Evolutionary conservation across 2,113 vertebrate genomes (phyloP), one percentile per base, ranked within the genome.

Genomic region (Stigmatopora argus): DNA sequence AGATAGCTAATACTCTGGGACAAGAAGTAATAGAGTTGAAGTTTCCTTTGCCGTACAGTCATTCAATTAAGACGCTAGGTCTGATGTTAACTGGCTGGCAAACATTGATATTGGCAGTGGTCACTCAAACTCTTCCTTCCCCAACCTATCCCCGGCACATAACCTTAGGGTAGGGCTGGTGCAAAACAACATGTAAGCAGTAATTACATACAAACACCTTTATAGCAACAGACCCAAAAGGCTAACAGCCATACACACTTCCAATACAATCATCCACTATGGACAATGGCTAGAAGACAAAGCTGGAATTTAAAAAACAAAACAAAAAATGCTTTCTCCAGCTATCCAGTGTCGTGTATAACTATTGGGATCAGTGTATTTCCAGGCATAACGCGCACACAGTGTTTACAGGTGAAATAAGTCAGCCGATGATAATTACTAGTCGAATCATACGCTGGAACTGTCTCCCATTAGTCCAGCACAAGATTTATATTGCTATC

Each of bases 311-410:
- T 8, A 41, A 41, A 38, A 38, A 41, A 41, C 6, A 41, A 41
- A 41, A 76, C 65, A 70, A 67, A 76, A 64, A 78, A 68, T 70
- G 23, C 55, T 35, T 70, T 61, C 48, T 68, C 41, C 49, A 44
- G 18, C 35, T 46, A 77, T 82, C 79, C 65, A 74, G 73, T 75
- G 79, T 83, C 65, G 73, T 74, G 73, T 57, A 73, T 26, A 69
- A 78, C 62, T 60, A 78, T 74, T 62, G 57, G 67, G 77, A 52
- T 72, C 65, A 67, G 65, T 56, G 64, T 78, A 69, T 71, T 80
- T 78, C 82, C 67, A 76, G 80, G 70, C 48, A 69, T 69, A 75
- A 69, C 74, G 26, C 26, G 75, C 83, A 85, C 81, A 88, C 82
- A 88, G 87, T 86, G 76, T 88, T 48, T 74, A 75, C 81, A 61